phyloP scores from a whole-genome alignment of 1,140 invertebrate species.

The Chironomus tepperi region DNA sequence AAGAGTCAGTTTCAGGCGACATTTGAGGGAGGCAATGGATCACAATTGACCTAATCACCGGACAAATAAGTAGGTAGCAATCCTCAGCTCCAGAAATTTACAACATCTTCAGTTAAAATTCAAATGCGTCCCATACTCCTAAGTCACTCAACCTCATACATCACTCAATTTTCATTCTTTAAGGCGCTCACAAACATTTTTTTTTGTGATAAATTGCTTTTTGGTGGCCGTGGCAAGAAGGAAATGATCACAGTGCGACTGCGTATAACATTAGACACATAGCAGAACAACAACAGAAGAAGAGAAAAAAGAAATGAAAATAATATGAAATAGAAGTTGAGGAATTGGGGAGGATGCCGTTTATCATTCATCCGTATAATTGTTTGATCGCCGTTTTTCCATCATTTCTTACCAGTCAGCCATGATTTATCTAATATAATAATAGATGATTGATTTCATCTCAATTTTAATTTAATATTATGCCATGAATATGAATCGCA shows the following conservation, averaged over 20 bases:
- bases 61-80: too few relatives aligned
- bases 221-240: neutral
- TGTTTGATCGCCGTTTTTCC: neutral
- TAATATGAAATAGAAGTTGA: neutral
- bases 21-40: too few relatives aligned
- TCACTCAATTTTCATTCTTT: too few relatives aligned
- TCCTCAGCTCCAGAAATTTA: too few relatives aligned
- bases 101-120: too few relatives aligned
- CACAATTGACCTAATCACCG: too few relatives aligned
- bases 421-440: conserved; percentile 17
- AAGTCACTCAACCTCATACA: too few relatives aligned
- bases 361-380: neutral
- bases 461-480: neutral
- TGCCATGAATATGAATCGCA: too few relatives aligned
- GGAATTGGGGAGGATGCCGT: conserved; percentile 14
- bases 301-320: neutral
- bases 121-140: too few relatives aligned
- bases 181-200: neutral
- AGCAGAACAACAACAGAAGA: neutral
- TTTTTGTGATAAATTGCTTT: conserved; percentile 12
- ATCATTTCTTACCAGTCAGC: neutral
- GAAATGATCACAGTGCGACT: neutral
- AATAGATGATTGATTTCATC: conserved; percentile 19
- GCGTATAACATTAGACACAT: too few relatives aligned
- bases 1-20: too few relatives aligned